Percentiles rank a stretch among this genome's conserved stretches.
phyloP scores from a whole-genome alignment of 1,140 invertebrate genomes.

The Drosophila tristis region DNA sequence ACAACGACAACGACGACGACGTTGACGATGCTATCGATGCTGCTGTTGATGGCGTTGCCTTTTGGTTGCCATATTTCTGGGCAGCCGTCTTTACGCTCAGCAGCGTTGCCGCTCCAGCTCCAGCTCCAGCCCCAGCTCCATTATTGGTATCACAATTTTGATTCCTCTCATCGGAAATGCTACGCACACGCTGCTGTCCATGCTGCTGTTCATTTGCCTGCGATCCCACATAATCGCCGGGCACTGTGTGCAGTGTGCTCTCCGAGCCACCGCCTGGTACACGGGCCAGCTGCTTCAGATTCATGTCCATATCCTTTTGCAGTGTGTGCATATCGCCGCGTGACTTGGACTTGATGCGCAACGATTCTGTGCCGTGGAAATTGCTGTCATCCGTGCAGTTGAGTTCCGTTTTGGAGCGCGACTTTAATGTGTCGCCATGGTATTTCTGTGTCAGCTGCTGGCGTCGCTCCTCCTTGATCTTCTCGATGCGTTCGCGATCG shows the following conservation, averaged over 20 bases:
- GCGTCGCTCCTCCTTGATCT: slow-evolving; percentile 96
- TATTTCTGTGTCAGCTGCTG: slow-evolving; percentile 94
- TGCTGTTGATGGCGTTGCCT: too few relatives aligned
- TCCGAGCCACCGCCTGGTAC: slow-evolving; percentile 67
- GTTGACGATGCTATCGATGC: too few relatives aligned
- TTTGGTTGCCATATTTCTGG: slow-evolving; percentile 57
- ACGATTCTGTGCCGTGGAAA: slow-evolving; percentile 66
- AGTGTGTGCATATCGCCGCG: slow-evolving; percentile 76
- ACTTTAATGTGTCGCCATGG: slow-evolving; percentile 91
- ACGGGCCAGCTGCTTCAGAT: slow-evolving; percentile 71
- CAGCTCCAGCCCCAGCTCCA: slow-evolving; percentile 16
- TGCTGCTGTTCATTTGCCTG: slow-evolving; percentile 40
- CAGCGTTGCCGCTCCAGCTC: slow-evolving; percentile 9
- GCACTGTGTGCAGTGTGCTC: slow-evolving; percentile 53
- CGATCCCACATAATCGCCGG: neutral
- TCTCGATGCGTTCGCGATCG: slow-evolving; percentile 92
- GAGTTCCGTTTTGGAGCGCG: slow-evolving; percentile 80
- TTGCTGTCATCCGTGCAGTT: slow-evolving; percentile 70
- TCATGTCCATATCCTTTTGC: slow-evolving; percentile 81
- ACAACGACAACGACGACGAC: too few relatives aligned
- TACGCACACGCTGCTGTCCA: slow-evolving; percentile 62
- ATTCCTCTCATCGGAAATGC: slow-evolving; percentile 84
- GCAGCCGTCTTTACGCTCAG: slow-evolving; percentile 62
- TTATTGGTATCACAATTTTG: slow-evolving; percentile 82
- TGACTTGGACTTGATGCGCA: slow-evolving; percentile 83